A percentile compares a stretch with the other conserved stretches of the same genome.
phyloP scores from a whole-genome alignment of 2,113 vertebrate genomes.

The Albula glossodonta region DNA sequence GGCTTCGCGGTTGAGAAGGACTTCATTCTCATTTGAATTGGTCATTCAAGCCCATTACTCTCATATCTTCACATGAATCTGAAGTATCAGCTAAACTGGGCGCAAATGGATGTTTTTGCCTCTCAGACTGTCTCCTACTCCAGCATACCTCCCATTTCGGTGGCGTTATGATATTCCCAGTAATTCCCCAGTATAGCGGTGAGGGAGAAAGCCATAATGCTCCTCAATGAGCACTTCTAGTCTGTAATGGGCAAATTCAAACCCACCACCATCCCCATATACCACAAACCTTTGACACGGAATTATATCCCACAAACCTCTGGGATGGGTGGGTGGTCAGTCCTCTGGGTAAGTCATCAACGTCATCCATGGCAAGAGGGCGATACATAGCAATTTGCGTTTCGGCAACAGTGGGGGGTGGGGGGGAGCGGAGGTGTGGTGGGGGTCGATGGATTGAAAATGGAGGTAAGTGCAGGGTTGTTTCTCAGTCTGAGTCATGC shows the following conservation, averaged over 20 bases:
- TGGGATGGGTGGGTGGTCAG: neutral
- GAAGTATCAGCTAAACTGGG: neutral
- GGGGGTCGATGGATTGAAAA: too few species aligned
- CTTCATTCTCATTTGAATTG: neutral
- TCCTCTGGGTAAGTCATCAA: conserved; percentile 1
- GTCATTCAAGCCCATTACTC: neutral
- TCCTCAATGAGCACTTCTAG: neutral
- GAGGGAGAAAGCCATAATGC: neutral
- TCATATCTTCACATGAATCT: neutral
- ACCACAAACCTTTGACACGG: neutral
- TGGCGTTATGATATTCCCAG: neutral
- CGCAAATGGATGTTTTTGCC: neutral
- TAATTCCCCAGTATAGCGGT: neutral
- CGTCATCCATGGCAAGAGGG: neutral
- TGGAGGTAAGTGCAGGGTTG: neutral
- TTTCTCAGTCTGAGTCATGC: conserved; percentile 5
- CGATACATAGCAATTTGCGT: neutral
- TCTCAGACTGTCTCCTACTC: neutral
- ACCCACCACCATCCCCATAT: neutral
- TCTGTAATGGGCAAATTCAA: neutral
- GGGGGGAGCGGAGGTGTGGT: neutral
- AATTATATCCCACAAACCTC: conserved; percentile 12
- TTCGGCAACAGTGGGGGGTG: neutral
- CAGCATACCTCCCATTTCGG: neutral
- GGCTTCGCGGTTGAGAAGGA: neutral